Conservation (phyloP, 2,888 invertebrate genomes). For the Eristalis arbustorum region DNA sequence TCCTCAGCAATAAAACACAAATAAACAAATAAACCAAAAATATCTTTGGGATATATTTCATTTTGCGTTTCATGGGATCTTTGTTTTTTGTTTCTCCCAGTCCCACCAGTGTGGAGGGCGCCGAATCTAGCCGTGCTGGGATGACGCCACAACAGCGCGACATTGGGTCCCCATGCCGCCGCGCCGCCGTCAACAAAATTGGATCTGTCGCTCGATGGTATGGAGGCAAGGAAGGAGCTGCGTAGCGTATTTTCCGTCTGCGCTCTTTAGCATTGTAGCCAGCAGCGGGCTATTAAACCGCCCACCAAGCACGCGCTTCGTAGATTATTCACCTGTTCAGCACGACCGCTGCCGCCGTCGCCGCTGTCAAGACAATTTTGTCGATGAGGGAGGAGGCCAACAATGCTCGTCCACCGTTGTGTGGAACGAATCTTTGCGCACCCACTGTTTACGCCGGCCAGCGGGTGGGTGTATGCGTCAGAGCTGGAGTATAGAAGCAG, state of each 20-base stretch:
- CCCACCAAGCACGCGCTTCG: conserved; percentile 66
- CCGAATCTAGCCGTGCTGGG: neutral
- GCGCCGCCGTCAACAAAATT: neutral
- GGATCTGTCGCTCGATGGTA: neutral
- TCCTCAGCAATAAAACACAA: conserved; percentile 57
- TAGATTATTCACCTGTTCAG: conserved; percentile 67
- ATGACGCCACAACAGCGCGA: conserved; percentile 11
- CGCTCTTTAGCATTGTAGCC: conserved; percentile 9
- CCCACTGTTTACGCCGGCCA: neutral
- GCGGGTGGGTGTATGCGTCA: neutral
- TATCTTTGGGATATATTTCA: conserved; percentile 62
- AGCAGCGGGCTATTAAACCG: conserved; percentile 58
- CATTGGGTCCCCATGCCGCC: neutral
- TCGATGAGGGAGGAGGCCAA: conserved; percentile 42
- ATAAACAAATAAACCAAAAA: conserved; percentile 67
- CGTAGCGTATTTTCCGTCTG: conserved; percentile 40
- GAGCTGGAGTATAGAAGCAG: neutral
- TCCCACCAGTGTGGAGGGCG: conserved; percentile 1
- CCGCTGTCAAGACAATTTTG: conserved; percentile 36
- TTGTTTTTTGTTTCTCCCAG: conserved; percentile 3
- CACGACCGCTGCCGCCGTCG: conserved; percentile 34
- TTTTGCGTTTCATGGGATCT: conserved; percentile 30
- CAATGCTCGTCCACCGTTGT: conserved; percentile 23
- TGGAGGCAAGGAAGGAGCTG: conserved; percentile 6
- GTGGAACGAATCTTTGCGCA: conserved; percentile 45